Base-by-base conservation (phyloP, 2,888 invertebrate genomes). In the Gisinianus flammeolus region DNA sequence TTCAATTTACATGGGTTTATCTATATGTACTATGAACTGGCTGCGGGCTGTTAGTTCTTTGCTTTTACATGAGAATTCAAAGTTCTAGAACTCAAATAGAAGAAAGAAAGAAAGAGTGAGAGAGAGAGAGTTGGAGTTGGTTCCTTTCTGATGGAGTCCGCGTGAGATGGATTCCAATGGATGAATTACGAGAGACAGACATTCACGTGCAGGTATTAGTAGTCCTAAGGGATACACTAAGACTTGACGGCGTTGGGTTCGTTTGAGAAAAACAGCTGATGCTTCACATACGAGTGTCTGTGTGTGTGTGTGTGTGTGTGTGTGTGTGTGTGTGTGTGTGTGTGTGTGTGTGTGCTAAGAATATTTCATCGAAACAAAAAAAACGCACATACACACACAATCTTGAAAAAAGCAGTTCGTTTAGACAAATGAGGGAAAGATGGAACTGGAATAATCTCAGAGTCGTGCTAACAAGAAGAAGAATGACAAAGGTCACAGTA, bases 151-250 rank as follows among this genome's bases (percentile, higher is more conserved):
- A 70, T 70, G 70, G 70, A 70, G 54, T 12, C 54, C 54, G 70
- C 70, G 70, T 70, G 70, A 70, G 70, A 28, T 52, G 70, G 70
- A 70, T 70, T 70, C 44, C 70, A 70, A 70, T 70, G 70, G 70
- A 70, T 70, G 70, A 70, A 70, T 70, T 70, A 70, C 70, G 52
- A 70, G 26, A 28, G 44, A 35, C 44, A 52, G 54, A 52, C 70
- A 70, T 70, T 70, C 70, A 70, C 70, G 70, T 70, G 10, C 70
- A 70, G 44, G 54, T 70, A 70, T 70, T 70, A 70, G 70, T 70
- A 70, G 70, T 70, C 70, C 28, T n/a, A 24, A 54, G 30, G 70
- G 54, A 28, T 70, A 52, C 70, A 70, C 70, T 52, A 26, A 24
- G 70, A 54, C 52, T 70, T 70, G 70, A 70, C 70, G 52, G 35